Base-by-base conservation (phyloP, 2,113 vertebrate species). In the Orientallactaga bullata region DNA sequence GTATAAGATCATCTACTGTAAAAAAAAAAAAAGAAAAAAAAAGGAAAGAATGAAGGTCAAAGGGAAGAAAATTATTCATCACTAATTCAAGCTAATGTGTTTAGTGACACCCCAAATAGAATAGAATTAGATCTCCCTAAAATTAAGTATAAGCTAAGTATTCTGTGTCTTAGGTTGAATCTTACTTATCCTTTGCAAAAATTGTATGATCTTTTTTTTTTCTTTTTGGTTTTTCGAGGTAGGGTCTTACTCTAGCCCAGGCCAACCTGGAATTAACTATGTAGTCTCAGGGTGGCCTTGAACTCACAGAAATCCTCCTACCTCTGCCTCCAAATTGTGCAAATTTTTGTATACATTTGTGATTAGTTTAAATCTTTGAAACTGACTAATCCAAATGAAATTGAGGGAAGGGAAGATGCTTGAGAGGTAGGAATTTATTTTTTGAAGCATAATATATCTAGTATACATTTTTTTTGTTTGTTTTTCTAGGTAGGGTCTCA, bases 291-390 rank as follows among this genome's bases (percentile, higher is more conserved):
- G n/a, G n/a, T n/a, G n/a, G n/a, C n/a, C n/a, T n/a, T n/a, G n/a
- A n/a, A n/a, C n/a, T n/a, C n/a, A n/a, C n/a, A n/a, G n/a, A n/a
- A n/a, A n/a, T n/a, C n/a, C n/a, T n/a, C n/a, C n/a, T n/a, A n/a
- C n/a, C n/a, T n/a, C n/a, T n/a, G n/a, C n/a, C n/a, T n/a, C n/a
- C n/a, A n/a, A n/a, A n/a, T n/a, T n/a, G n/a, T n/a, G n/a, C n/a
- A n/a, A 71, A 39, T 74, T 93, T 77, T 81, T 66, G 8, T 30
- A 42, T 81, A 23, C 66, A 71, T 7, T 91, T 90, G 88, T 21
- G 35, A 83, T 83, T 93, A 84, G 26, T 4, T 58, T 89, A 66
- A 87, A 68, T 77, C 11, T 90, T 91, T 89, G 30, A 63, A 66
- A 72, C 7, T 35, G 26, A 2, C 90, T 88, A 85, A 88, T 12